Evolutionary conservation across 2,888 invertebrate species (phyloP), one percentile per base, ranked within the genome.

Genomic region (Timandra comae): DNA sequence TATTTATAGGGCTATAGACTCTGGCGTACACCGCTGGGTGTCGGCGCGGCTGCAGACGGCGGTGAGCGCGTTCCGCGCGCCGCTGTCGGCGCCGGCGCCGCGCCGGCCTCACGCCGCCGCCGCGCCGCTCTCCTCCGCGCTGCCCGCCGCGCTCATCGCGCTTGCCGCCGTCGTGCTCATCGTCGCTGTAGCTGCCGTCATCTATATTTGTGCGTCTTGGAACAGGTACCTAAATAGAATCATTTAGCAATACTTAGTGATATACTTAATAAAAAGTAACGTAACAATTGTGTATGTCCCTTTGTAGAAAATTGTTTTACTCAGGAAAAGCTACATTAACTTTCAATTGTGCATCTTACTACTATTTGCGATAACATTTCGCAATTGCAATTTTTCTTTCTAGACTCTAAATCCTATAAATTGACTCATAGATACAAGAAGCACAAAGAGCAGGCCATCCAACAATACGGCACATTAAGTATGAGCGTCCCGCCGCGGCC

Each of bases 151-250:
- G 0, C 86, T 97, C 13, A 93, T 98, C 43, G 93, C 95, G 7
- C 88, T 98, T 1, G 97, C 95, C 0, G 92, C 93, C 33, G 90
- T 97, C n/a, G 97, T 97, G 39, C 89, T 97, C 22, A 89, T 97
- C 1, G 89, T 96, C 5, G 95, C 95, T 5, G 88, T 93, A 7
- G 92, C 94, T 30, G 97, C 96, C 3, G 96, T 97, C 28, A 91
- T 96, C 30, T 97, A 97, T 64, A 95, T 97, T 40, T 96, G 97
- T 71, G 91, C 96, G 31, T 96, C 96, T 1, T 97, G 97, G 95
- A 94, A 95, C 33, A 93, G 93, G 95, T 95, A 71, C 82, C 79
- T 65, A 10, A 6, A n/a, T n/a, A n/a, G n/a, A n/a, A n/a, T n/a
- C n/a, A n/a, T n/a, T n/a, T n/a, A n/a, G n/a, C n/a, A n/a, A n/a